Evolutionary conservation across 2,797 vertebrate genomes (phyloP), one percentile per base, ranked within the genome.

Genomic region (Urocyon cinereoargenteus): DNA sequence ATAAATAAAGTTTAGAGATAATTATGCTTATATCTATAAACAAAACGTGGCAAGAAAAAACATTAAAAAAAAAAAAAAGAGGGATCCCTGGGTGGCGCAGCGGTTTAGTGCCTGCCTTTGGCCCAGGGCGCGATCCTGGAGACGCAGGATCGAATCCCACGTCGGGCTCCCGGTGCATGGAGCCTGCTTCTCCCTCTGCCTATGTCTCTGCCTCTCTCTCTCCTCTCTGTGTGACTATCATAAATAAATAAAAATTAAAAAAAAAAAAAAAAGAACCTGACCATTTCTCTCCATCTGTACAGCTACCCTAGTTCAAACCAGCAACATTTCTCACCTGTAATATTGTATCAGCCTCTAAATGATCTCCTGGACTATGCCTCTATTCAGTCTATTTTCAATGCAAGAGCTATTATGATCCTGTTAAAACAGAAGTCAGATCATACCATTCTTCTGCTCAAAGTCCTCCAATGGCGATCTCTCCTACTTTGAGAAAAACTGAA

Each of bases 391-490:
- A n/a, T 89, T 93, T 95, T 89, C 49, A 87, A 53, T 81, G n/a
- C 66, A 82, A 83, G n/a, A 96, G 64, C 16, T 85, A 83, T 57
- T 79, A 45, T 51, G 22, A 72, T 75, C 22, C 55, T 86, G 19
- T 94, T 90, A 86, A 94, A 78, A 64, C 4, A n/a, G 68, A 78
- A 83, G 18, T 96, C 61, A 92, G 68, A 83, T 77, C 6, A 89
- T 77, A n/a, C 53, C 51, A 88, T 24, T 79, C 51, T 72, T 93
- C 79, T 82, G 73, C 34, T 85, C n/a, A 34, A 92, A 94, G 59
- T 92, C 61, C 62, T 72, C 22, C 31, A 89, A 21, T 59, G 26
- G 61, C 36, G 88, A 87, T 19, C 9, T 70, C 79, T 51, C 12
- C 21, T 51, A 77, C 31, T 96, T 62, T 83, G 28, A 73, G 40